phyloP scores from a whole-genome alignment of 2,113 vertebrate species.

The Scalopus aquaticus region DNA sequence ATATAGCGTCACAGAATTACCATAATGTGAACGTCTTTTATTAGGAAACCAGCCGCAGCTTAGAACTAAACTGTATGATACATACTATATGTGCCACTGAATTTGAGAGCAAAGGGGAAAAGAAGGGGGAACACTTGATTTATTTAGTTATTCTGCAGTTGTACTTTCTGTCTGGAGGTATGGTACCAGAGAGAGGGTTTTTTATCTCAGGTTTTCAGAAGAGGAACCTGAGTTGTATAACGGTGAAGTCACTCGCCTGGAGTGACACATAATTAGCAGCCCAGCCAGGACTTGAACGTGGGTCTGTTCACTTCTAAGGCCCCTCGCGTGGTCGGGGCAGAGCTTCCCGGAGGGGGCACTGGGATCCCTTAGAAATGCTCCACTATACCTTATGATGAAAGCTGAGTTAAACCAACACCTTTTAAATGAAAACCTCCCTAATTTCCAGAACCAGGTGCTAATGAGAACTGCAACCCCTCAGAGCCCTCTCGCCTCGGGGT shows the following conservation, averaged over 20 bases:
- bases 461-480: neutral
- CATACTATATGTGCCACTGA: neutral
- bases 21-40: neutral
- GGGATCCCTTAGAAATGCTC: neutral
- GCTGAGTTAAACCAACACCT: neutral
- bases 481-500: neutral
- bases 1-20: neutral
- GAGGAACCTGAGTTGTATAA: neutral
- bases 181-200: neutral
- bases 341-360: neutral
- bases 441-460: neutral
- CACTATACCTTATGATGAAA: neutral
- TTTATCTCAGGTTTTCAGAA: neutral
- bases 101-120: neutral
- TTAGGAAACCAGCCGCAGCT: constrained; percentile 36
- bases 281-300: neutral
- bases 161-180: neutral
- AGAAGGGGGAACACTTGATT: neutral
- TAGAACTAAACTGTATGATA: constrained; percentile 19
- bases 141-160: neutral
- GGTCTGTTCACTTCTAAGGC: neutral
- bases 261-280: neutral
- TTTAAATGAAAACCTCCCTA: neutral
- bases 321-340: neutral
- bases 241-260: neutral